Base-by-base conservation (phyloP, 2,113 vertebrate species). In the Oryzias javanicus region DNA sequence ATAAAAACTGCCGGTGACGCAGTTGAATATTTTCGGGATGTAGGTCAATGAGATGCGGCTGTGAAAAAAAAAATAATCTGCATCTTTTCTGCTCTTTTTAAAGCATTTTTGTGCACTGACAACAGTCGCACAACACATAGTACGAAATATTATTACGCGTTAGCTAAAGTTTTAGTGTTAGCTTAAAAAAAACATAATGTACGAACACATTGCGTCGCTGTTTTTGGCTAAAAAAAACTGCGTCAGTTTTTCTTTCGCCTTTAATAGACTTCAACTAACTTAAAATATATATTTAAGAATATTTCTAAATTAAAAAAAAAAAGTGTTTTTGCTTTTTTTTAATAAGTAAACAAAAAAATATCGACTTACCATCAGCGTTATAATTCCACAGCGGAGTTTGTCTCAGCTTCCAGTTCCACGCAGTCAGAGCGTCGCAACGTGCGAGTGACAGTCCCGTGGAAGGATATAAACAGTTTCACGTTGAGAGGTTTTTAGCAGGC, bases 1-100 rank as follows among this genome's bases (percentile, higher is more conserved):
- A 35, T 20, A 51, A 3, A 48, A 41, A 49, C 47, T 20, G 14
- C 22, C 19, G 0, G 68, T 86, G 84, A 79, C 79, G 83, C 84
- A 84, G 65, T 78, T 67, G 14, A 18, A 65, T 25, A 62, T 12
- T 10, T 13, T 4, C 49, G 17, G 40, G 57, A 84, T 86, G 78
- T 81, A 53, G 82, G 78, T 86, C 62, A 83, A 83, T 84, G 70
- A 82, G 77, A 84, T 81, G 78, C 76, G 70, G 56, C 67, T 35
- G 8, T 35, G 35, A 12, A 35, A 35, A 59, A 65, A 72, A 8
- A 62, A 62, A 67, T 68, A 14, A 46, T 24, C 13, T 25, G 49
- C 71, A 58, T 14, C 45, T 54, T 67, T 60, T 70, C 67, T 63
- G 25, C 47, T 3, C 18, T 10, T n/a, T 20, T 1, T 14, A 16